These are phyloP conservation scores for Siniperca knerii DNA, from an alignment of 2,113 vertebrate genomes.

Conservation along the genomic window DNA sequence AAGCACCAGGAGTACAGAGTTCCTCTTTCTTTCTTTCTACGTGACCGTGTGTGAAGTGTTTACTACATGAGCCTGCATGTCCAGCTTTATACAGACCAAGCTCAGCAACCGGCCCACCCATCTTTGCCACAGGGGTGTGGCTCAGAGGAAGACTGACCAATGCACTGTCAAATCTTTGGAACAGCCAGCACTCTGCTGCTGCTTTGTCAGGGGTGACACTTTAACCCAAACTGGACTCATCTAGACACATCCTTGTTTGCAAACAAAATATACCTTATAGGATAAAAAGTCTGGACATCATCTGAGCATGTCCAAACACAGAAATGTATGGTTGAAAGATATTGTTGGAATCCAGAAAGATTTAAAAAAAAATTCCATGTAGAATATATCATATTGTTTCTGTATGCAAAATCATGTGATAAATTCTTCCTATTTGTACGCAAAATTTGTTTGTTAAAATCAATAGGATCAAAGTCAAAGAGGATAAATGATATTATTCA, in stretches of 20 bases:
- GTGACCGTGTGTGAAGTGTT: slow-evolving; percentile 63
- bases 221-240: slow-evolving; percentile 9
- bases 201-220: slow-evolving; percentile 6
- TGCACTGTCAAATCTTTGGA: slow-evolving; percentile 37
- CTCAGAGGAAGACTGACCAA: slow-evolving; percentile 56
- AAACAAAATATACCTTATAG: not conserved
- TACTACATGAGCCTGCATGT: slow-evolving; percentile 53
- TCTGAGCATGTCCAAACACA: not conserved
- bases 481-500: not conserved
- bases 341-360: not conserved
- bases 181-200: slow-evolving; percentile 13
- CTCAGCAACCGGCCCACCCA: slow-evolving; percentile 66
- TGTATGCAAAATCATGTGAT: not conserved
- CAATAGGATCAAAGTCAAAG: not conserved
- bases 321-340: not conserved
- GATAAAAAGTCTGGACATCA: not conserved
- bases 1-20: slow-evolving; percentile 21
- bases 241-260: not conserved
- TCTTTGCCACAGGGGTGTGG: slow-evolving; percentile 66
- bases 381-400: not conserved
- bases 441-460: not conserved
- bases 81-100: slow-evolving; percentile 73
- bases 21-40: slow-evolving; percentile 26
- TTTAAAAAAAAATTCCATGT: not conserved
- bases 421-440: not conserved